A percentile compares a stretch with the other conserved stretches of the same genome.
Evolutionary conservation across 2,113 vertebrate species (phyloP).

Genomic region (Pandion haliaetus): DNA sequence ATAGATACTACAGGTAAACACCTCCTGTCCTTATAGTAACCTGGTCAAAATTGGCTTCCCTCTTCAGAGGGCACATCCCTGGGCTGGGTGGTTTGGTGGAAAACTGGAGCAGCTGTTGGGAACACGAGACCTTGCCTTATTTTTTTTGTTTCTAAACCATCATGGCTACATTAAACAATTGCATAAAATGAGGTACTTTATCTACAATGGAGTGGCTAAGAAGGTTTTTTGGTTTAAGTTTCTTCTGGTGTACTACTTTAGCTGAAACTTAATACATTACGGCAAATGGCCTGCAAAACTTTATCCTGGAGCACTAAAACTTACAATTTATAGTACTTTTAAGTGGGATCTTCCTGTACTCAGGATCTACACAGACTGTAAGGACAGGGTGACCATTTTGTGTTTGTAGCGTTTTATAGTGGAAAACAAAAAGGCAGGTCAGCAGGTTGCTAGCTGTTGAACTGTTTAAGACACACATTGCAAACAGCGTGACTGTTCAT

Average conservation of each 20-base stretch:
- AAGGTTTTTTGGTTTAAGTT: neutral
- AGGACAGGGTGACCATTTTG: neutral
- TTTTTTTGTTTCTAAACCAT: neutral
- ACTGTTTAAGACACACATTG: neutral
- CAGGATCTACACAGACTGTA: neutral
- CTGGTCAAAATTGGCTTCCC: neutral
- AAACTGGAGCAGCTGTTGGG: neutral
- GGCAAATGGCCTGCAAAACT: neutral
- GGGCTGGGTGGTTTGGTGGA: neutral
- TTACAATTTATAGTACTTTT: neutral
- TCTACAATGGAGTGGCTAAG: neutral
- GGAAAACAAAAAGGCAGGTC: neutral
- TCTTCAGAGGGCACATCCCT: neutral
- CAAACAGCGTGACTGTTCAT: neutral
- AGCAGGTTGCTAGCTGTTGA: neutral
- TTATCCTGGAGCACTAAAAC: neutral
- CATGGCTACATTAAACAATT: neutral
- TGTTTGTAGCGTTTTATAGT: neutral
- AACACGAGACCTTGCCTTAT: neutral
- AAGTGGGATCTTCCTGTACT: neutral
- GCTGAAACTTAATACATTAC: neutral
- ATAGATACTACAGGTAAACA: neutral
- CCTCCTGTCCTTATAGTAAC: neutral
- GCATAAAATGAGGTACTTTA: neutral
- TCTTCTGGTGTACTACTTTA: neutral